Conservation (phyloP, 2,113 vertebrate species). For the Heterotis niloticus region DNA sequence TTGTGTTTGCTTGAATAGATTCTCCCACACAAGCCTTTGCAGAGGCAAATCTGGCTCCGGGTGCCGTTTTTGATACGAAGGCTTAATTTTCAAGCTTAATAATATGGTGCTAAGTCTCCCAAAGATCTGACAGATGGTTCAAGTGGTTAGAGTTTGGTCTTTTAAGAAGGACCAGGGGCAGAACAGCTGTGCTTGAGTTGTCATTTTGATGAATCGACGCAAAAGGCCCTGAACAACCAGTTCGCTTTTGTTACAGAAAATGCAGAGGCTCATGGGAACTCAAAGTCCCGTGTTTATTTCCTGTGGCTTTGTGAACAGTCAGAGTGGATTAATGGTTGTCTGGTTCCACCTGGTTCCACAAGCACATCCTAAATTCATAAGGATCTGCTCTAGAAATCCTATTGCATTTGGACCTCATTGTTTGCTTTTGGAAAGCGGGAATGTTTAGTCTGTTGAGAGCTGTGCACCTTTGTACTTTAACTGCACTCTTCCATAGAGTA, state of each 20-base stretch:
- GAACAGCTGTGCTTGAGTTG: background rate
- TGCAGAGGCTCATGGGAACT: background rate
- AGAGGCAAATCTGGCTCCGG: background rate
- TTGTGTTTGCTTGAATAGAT: background rate
- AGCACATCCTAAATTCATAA: no score
- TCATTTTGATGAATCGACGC: background rate
- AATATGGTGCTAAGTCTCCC: constrained; percentile 8
- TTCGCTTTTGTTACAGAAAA: background rate
- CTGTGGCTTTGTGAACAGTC: no score
- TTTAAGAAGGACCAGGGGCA: background rate
- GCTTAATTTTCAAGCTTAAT: background rate
- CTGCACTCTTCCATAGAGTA: no score
- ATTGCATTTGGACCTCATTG: no score
- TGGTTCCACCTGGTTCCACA: no score
- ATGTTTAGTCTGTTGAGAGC: no score
- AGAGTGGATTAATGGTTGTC: no score
- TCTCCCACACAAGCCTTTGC: background rate
- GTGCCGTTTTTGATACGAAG: background rate
- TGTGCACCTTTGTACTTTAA: no score
- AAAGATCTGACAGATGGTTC: background rate
- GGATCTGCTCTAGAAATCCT: no score
- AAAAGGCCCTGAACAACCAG: background rate
- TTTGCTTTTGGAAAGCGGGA: no score
- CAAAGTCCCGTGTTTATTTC: no score
- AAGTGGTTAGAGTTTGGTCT: background rate